Percentiles rank a stretch among this genome's conserved stretches.
These are phyloP conservation scores for Emydoidea blandingii DNA, from an alignment of 2,797 vertebrate genomes.

Conservation along the genomic window DNA sequence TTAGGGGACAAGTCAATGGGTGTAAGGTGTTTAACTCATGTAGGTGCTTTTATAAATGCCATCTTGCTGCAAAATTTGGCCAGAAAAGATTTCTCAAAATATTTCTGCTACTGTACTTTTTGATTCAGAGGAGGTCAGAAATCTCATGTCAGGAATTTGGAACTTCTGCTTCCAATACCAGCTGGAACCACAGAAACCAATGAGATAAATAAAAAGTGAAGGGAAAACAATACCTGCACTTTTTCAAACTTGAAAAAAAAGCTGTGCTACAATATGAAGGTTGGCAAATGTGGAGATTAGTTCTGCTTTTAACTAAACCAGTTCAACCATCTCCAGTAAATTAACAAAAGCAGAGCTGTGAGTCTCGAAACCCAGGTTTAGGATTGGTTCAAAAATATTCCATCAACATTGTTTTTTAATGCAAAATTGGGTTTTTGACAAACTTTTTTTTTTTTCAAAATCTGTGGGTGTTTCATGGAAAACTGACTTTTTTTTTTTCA, in stretches of 20 bases:
- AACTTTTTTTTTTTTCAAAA: neutral
- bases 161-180: neutral
- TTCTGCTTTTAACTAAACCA: neutral
- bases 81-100: neutral
- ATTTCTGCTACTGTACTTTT: neutral
- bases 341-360: neutral
- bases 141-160: neutral
- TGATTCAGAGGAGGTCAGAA: neutral
- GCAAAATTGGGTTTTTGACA: no score
- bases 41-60: neutral
- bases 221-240: neutral
- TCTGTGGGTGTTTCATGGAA: neutral
- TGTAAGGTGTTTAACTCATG: neutral
- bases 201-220: neutral
- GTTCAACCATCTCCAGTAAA: neutral
- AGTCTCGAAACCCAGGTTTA: neutral
- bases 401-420: no score
- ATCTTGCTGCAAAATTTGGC: neutral
- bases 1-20: neutral
- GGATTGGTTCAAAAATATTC: no score
- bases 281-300: neutral
- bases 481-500: neutral
- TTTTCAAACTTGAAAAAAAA: neutral
- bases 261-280: neutral
- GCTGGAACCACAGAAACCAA: neutral